Evolutionary conservation across 2,113 vertebrate species (phyloP).

Genomic region (Siniperca knerii): DNA sequence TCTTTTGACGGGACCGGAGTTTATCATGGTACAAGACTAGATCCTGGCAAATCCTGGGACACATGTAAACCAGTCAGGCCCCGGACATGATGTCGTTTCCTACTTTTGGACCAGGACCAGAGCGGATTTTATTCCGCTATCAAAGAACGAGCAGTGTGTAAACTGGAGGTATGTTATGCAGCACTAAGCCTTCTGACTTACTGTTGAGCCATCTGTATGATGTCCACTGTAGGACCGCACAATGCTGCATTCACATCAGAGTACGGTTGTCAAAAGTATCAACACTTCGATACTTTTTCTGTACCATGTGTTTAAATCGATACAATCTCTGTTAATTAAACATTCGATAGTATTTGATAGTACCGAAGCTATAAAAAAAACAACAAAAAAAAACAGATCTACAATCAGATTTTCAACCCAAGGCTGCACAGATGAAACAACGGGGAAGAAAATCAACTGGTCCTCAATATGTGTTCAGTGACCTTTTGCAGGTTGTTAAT

Average conservation of each 20-base stretch:
- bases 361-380: too few species aligned
- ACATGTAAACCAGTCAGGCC: background rate
- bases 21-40: background rate
- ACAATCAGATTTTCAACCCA: too few species aligned
- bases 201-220: background rate
- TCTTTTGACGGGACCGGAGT: background rate
- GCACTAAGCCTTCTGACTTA: background rate
- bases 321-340: too few species aligned
- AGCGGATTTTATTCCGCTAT: slow-evolving; percentile 3
- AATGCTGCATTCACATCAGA: slow-evolving; percentile 18
- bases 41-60: background rate
- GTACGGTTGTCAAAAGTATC: too few species aligned
- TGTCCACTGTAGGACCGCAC: slow-evolving; percentile 12
- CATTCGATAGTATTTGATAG: too few species aligned
- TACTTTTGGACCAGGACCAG: slow-evolving; percentile 17
- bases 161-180: slow-evolving; percentile 14
- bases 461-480: too few species aligned
- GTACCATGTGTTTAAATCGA: too few species aligned
- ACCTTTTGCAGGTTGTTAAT: too few species aligned
- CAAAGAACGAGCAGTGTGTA: slow-evolving; percentile 2
- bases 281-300: too few species aligned
- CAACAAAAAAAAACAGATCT: too few species aligned
- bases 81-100: slow-evolving; percentile 38
- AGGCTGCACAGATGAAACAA: too few species aligned
- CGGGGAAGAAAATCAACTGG: too few species aligned